Conservation (phyloP, 2,113 vertebrate species). For the Hylia prasina region DNA sequence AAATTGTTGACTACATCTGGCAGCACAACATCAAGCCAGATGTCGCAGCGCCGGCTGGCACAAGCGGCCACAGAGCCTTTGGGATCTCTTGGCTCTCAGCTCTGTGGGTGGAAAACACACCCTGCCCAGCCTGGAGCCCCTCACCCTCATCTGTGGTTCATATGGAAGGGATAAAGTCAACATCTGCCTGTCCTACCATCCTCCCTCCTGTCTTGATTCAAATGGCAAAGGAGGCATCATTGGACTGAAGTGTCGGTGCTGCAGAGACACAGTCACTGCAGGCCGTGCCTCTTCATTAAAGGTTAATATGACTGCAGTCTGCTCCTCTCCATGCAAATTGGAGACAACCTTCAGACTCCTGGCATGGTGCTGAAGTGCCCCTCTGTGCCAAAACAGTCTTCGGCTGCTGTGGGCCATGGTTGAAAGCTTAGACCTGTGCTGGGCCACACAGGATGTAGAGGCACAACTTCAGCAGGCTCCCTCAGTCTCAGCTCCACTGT, state of each 20-base stretch:
- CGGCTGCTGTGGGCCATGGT: background rate
- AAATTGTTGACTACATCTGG: background rate
- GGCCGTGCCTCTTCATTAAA: background rate
- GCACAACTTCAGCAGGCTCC: background rate
- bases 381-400: background rate
- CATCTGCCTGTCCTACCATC: accelerated
- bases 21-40: background rate
- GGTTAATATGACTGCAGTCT: slow-evolving; percentile 17
- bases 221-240: background rate
- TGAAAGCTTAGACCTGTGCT: background rate
- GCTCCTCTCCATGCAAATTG: background rate
- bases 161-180: background rate
- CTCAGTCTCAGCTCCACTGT: background rate
- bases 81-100: accelerated
- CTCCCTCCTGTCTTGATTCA: background rate
- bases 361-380: background rate
- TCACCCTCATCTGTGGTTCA: background rate
- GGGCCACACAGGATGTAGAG: background rate
- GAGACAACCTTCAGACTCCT: background rate
- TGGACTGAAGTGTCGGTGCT: accelerated
- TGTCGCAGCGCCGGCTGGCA: accelerated
- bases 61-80: accelerated
- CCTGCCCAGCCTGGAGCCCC: background rate
- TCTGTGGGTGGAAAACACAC: background rate
- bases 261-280: background rate